Evolutionary conservation across 53 echinoderm and acorn worm species (phyloP), one percentile per base, ranked within the genome.

Genomic region (Arbacia lixula): DNA sequence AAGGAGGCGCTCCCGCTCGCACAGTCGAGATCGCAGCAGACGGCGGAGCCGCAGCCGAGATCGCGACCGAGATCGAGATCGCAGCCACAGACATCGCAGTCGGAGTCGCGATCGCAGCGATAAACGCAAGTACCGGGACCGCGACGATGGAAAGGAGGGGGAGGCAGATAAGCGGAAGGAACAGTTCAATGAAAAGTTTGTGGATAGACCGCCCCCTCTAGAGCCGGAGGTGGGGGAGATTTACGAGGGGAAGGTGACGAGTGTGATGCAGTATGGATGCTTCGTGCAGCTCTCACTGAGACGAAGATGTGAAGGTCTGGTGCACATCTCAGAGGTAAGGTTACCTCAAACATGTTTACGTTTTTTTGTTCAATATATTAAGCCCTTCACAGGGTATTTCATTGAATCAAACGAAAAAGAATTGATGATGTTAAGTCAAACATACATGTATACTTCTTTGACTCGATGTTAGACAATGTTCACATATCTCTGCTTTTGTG

Each of bases 261-360:
- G 94, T 27, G 90, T 98, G 63, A 98, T 98, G 98, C 92, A 94
- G 85, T 98, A 91, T 75, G 98, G 98, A n/a, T 98, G 98, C 77
- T 98, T 98, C 56, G 98, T 98, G 11, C 98, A 98, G 66, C 88
- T 98, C 12, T 90, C 90, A 10, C 87, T 98, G 4, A 88, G 92
- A 37, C 86, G 90, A 37, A 53, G 98, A 66, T 98, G 98, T 50
- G 98, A 98, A 39, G 98, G 98, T 2, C 88, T 98, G n/a, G 98
- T 98, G 20, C 98, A 98, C 78, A 94, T 98, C 33, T 98, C 98
- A 49, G 94, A 98, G 98, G 98, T 98, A 84, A 84, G 64, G n/a
- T n/a, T n/a, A n/a, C n/a, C n/a, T n/a, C n/a, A n/a, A n/a, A n/a
- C n/a, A n/a, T n/a, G n/a, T n/a, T n/a, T n/a, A n/a, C n/a, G n/a